A percentile compares a stretch with the other conserved stretches of the same genome.
Conservation (phyloP, 2,888 invertebrate genomes). For the Caenorhabditis zanzibari region DNA sequence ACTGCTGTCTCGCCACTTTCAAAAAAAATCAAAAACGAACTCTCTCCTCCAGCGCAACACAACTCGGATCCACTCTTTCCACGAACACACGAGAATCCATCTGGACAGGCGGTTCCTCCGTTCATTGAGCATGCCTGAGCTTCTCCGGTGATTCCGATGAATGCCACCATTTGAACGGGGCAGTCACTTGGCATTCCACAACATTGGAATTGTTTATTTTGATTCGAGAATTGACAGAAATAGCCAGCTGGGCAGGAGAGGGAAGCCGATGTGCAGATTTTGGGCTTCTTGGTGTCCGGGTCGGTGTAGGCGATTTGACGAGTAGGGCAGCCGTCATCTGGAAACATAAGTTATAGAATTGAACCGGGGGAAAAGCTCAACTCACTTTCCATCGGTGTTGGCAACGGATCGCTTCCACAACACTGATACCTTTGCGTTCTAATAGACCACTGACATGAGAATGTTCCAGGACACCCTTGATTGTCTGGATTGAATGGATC, state of each 20-base stretch:
- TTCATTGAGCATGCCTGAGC: conserved; percentile 76
- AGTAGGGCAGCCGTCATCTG: conserved; percentile 77
- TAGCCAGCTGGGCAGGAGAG: conserved; percentile 76
- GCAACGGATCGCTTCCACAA: conserved; percentile 75
- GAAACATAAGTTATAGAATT: background rate
- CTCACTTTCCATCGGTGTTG: conserved; percentile 72
- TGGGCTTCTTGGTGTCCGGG: conserved; percentile 73
- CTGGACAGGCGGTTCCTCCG: conserved; percentile 74
- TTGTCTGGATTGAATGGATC: conserved; percentile 75
- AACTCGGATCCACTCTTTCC: conserved; percentile 73
- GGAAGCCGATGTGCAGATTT: conserved; percentile 76
- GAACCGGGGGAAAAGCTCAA: background rate
- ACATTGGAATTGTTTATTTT: conserved; percentile 76
- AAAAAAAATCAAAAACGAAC: conserved; percentile 40
- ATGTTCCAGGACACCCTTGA: conserved; percentile 74
- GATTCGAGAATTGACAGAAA: conserved; percentile 75
- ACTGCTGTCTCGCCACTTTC: too few species aligned
- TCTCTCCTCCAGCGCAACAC: conserved; percentile 76
- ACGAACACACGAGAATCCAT: conserved; percentile 76
- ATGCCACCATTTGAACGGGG: conserved; percentile 74
- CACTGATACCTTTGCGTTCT: conserved; percentile 76
- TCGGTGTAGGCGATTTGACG: conserved; percentile 76
- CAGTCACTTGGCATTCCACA: conserved; percentile 77
- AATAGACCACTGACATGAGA: conserved; percentile 78
- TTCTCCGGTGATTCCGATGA: conserved; percentile 75